Percentiles rank a stretch among this genome's conserved stretches.
Evolutionary conservation across 1,140 invertebrate genomes (phyloP).

Genomic region (Pseudomyrmex concolor): DNA sequence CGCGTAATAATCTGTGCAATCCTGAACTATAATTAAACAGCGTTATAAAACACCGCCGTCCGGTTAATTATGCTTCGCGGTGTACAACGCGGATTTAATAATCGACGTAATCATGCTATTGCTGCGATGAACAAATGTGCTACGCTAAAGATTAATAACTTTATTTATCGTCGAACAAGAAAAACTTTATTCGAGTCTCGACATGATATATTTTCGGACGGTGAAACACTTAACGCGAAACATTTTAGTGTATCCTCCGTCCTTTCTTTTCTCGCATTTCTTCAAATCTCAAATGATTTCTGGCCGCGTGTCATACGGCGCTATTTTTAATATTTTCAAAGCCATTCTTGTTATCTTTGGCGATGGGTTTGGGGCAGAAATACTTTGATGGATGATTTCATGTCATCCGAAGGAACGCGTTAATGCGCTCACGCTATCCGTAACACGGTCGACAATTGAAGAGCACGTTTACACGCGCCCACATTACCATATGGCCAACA

Average conservation of each 20-base stretch:
- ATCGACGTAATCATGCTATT: not conserved
- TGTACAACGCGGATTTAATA: not conserved
- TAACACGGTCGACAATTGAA: slow-evolving; percentile 2
- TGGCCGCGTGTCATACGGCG: not conserved
- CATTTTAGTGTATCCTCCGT: not conserved
- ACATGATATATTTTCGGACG: too few relatives aligned
- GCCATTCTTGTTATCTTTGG: slow-evolving; percentile 53
- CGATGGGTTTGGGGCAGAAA: slow-evolving; percentile 19
- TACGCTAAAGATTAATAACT: too few relatives aligned
- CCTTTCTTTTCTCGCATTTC: not conserved
- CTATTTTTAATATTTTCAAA: slow-evolving; percentile 50
- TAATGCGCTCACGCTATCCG: slow-evolving; percentile 34
- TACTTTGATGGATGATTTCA: slow-evolving; percentile 33
- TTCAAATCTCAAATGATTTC: not conserved
- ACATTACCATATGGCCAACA: slow-evolving; percentile 27
- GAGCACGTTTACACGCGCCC: not conserved
- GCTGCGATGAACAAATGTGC: not conserved
- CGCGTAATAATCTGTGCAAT: slow-evolving; percentile 49
- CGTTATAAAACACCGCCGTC: slow-evolving; percentile 5
- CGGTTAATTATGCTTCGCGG: not conserved
- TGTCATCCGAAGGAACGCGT: slow-evolving; percentile 25
- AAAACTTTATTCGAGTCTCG: too few relatives aligned
- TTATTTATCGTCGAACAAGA: too few relatives aligned
- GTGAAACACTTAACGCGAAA: slow-evolving; percentile 3
- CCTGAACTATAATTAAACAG: slow-evolving; percentile 47